Evolutionary conservation across 2,113 vertebrate genomes (phyloP), one percentile per base, ranked within the genome.

Genomic region (Labrus mixtus): DNA sequence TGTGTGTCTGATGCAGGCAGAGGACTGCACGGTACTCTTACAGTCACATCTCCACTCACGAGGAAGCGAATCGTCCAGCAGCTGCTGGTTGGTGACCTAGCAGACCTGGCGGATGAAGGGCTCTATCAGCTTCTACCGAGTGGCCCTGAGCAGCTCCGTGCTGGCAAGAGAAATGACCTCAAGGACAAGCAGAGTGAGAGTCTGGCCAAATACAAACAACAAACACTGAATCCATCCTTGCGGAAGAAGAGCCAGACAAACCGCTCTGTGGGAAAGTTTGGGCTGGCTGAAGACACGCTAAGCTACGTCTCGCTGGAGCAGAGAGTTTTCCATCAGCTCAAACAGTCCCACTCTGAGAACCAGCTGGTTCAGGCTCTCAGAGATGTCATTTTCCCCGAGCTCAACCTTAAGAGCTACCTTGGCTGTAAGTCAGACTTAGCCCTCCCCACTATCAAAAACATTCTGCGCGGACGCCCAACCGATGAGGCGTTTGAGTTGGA

Each of bases 371-470:
- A 89, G 20, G 33, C 90, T 80, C 89, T 95, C 20, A 88, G 68
- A 73, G 89, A 95, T 29, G 41, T 25, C 4, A 56, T 94, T 43
- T 93, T 94, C 50, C 93, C 93, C 1, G 70, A 93, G 65, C 89
- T 95, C 46, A 95, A 95, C 83, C 83, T 95, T 1, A 90, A 82
- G 69, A 95, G 95, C 81, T 95, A 93, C 90, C 87, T 95, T 85
- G 85, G 90, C 55, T 93, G 94, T 61, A 94, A 82, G 68, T 95
- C 95, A 22, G 90, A 94, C 22, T 78, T 95, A 64, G 91, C 91
- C 13, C 80, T 93, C 13, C 68, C 89, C 4, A 93, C 94, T 4
- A 73, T 95, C 79, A 89, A 85, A 61, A 46, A 87, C 8, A 88
- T 95, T 13, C 81, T 95, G 13, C 76, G 71, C 2, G 85, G 75